A percentile compares a stretch with the other conserved stretches of the same genome.
These are phyloP conservation scores for Gymnothorax reevesii DNA, from an alignment of 2,797 vertebrate species.

Conservation along the genomic window DNA sequence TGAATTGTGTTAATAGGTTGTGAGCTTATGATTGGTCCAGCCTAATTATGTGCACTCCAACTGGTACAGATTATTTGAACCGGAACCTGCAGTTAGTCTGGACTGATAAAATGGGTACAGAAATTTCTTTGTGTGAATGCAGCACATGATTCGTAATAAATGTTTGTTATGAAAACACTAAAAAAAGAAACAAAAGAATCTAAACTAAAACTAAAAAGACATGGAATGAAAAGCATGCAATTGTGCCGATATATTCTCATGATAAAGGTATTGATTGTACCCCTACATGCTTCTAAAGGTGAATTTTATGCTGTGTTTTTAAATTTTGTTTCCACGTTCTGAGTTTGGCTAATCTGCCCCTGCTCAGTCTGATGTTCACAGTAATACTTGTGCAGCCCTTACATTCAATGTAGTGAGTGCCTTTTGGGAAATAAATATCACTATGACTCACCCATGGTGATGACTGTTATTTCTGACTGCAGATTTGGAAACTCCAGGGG, in stretches of 20 bases:
- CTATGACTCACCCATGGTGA: slow-evolving; percentile 33
- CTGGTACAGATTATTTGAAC: not conserved
- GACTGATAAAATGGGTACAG: slow-evolving; percentile 32
- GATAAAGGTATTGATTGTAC: slow-evolving; percentile 66
- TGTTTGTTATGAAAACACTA: slow-evolving; percentile 48
- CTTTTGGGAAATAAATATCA: slow-evolving; percentile 66
- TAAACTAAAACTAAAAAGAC: slow-evolving; percentile 45
- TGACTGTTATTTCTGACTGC: not conserved
- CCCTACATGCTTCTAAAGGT: slow-evolving; percentile 58
- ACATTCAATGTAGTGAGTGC: slow-evolving; percentile 66
- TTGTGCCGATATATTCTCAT: slow-evolving; percentile 57
- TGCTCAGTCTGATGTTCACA: slow-evolving; percentile 53
- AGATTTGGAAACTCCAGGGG: too few relatives aligned
- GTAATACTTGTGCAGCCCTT: slow-evolving; percentile 57
- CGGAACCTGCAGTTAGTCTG: not conserved
- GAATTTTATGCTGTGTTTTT: slow-evolving; percentile 37
- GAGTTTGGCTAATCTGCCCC: slow-evolving; percentile 41
- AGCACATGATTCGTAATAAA: slow-evolving; percentile 45
- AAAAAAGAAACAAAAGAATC: slow-evolving; percentile 48
- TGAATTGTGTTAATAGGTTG: slow-evolving; percentile 40
- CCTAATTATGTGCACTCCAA: slow-evolving; percentile 22
- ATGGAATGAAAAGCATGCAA: slow-evolving; percentile 65
- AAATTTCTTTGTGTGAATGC: slow-evolving; percentile 58
- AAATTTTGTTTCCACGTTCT: slow-evolving; percentile 48
- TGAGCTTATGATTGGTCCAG: not conserved